phyloP scores from a whole-genome alignment of 1,140 invertebrate genomes.

The Drosophila yakuba region DNA sequence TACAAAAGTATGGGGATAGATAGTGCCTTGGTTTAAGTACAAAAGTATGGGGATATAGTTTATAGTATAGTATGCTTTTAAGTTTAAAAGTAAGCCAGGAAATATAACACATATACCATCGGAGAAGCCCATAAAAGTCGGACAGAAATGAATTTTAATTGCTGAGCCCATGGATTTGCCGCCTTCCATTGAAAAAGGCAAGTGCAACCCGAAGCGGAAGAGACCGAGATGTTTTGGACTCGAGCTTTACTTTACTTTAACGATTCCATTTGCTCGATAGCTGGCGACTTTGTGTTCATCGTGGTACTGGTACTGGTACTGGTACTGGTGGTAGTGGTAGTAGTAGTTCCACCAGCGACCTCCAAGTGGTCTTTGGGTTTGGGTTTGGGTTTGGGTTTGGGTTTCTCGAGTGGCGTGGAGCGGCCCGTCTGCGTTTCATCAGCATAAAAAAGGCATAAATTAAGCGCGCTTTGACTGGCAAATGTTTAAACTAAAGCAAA shows the following conservation, averaged over 20 bases:
- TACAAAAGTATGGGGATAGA: too few relatives aligned
- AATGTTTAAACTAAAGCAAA: slow-evolving; percentile 79
- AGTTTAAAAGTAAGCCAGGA: too few relatives aligned
- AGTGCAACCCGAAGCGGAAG: background rate
- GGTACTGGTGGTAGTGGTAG: background rate
- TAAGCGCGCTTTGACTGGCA: slow-evolving; percentile 69
- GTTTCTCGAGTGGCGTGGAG: slow-evolving; percentile 19
- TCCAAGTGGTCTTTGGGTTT: background rate
- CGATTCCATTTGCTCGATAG: slow-evolving; percentile 33
- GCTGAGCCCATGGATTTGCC: background rate
- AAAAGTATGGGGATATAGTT: too few relatives aligned
- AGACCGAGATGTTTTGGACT: background rate
- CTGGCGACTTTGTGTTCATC: slow-evolving; percentile 28
- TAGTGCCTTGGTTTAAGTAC: too few relatives aligned
- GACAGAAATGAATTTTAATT: slow-evolving; percentile 3
- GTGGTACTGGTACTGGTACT: background rate
- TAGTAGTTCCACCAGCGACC: slow-evolving; percentile 1
- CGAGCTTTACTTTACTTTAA: slow-evolving; percentile 12
- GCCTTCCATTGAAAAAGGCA: slow-evolving; percentile 1
- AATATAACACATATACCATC: background rate
- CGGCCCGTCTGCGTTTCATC: slow-evolving; percentile 67
- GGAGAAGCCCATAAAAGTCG: background rate
- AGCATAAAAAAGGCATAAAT: slow-evolving; percentile 82
- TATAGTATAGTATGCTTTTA: too few relatives aligned
- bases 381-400: background rate